Base-by-base conservation (phyloP, 2,797 vertebrate species). In the Carduelis carduelis region DNA sequence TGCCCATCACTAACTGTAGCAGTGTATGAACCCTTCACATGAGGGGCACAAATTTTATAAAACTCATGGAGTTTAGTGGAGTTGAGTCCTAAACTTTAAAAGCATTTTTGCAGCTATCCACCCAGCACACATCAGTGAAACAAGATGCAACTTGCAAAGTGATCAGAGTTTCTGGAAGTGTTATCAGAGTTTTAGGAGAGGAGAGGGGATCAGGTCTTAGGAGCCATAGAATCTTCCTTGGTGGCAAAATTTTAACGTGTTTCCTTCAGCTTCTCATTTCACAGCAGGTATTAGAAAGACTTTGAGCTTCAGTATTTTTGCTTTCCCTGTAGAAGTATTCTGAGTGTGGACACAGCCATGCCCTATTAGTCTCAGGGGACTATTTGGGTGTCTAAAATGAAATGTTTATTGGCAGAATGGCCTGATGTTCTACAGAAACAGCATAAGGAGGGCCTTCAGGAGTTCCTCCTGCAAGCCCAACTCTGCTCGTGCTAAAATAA, bases 281-380 rank as follows among this genome's bases (percentile, higher is more conserved):
- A 57, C 7, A 55, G 11, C 7, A 80, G 30, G 5, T 61, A 74
- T 7, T 35, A 75, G 20, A 64, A 83, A 75, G 27, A 70, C 21
- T 4, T 8, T 4, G 2, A 66, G 4, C 14, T 87, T 24, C 21
- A 57, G 10, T 53, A 56, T 24, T 81, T 89, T 66, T 65, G 22
- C 12, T 76, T 86, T 81, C 43, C 27, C 30, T 78, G n/a, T 1
- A 1, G 3, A 85, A 78, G 8, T 23, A 26, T 34, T 82, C 83
- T 55, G 34, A 60, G 22, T 15, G 27, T 39, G 17, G 30, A 71
- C 78, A 17, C 26, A 24, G 43, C 6, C 5, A 8, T 22, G 21
- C 14, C 15, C 37, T 69, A 44, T 41, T 68, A 86, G 30, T 55
- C 17, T 35, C 0, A 0, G 7, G 14, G 20, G 5, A 46, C 27